Percentiles rank a stretch among this genome's conserved stretches.
phyloP scores from a whole-genome alignment of 2,797 vertebrate genomes.

The Notamacropus eugenii region DNA sequence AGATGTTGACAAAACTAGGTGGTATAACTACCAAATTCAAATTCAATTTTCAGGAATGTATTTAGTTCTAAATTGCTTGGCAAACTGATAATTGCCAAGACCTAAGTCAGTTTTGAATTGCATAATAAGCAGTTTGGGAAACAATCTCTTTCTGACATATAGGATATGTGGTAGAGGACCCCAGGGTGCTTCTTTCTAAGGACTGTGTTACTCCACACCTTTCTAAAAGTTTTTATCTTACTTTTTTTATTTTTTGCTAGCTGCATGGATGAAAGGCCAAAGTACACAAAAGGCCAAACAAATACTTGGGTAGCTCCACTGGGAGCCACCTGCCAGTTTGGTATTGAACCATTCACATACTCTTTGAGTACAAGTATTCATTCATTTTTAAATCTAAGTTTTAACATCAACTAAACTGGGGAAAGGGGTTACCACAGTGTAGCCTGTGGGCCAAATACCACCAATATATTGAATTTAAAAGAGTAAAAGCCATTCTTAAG shows the following conservation, averaged over 20 bases:
- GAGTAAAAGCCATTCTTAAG: neutral
- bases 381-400: neutral
- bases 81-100: neutral
- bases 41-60: neutral
- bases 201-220: neutral
- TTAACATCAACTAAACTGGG: neutral
- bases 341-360: neutral
- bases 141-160: neutral
- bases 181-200: slow-evolving; percentile 8
- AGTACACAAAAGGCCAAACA: neutral
- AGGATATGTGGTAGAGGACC: slow-evolving; percentile 49
- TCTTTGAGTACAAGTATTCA: neutral
- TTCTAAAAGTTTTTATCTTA: neutral
- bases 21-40: neutral
- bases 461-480: neutral
- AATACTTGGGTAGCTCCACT: neutral
- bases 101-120: neutral
- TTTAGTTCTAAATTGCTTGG: neutral
- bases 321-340: neutral
- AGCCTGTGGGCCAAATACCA: neutral
- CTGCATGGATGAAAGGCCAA: neutral
- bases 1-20: neutral
- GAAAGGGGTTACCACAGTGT: neutral
- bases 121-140: neutral
- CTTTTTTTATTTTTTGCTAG: neutral